Percentiles rank a stretch among this genome's conserved stretches.
These are phyloP conservation scores for Chaetodon auriga DNA, from an alignment of 2,113 vertebrate genomes.

Conservation along the genomic window DNA sequence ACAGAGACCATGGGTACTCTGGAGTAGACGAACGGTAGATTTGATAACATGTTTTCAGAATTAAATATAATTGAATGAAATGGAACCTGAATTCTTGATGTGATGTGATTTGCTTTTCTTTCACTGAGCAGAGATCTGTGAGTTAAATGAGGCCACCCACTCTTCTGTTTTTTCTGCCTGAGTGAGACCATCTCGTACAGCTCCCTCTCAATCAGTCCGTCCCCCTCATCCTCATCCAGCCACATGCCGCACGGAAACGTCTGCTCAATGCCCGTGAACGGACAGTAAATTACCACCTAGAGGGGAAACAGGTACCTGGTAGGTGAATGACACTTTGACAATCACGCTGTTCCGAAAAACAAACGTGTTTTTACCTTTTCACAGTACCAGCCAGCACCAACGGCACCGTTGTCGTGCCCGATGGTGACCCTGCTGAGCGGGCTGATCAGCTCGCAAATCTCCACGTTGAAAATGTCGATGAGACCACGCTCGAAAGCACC, in stretches of 20 bases:
- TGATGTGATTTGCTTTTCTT: neutral
- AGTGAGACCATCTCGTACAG: constrained; percentile 97
- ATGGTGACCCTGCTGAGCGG: constrained; percentile 95
- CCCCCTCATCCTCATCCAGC: constrained; percentile 96
- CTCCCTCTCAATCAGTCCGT: constrained; percentile 94
- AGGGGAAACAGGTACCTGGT: constrained; percentile 8
- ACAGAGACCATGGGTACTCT: constrained; percentile 96
- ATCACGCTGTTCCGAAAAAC: neutral
- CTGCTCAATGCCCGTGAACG: constrained; percentile 96
- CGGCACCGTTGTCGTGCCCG: constrained; percentile 91
- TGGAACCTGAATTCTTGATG: neutral
- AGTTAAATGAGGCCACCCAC: constrained; percentile 78
- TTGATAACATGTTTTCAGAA: neutral
- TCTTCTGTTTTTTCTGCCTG: constrained; percentile 92
- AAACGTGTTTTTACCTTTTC: constrained; percentile 88
- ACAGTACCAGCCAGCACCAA: constrained; percentile 96
- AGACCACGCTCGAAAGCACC: constrained; percentile 93
- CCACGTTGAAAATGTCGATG: constrained; percentile 94
- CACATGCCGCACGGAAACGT: constrained; percentile 94
- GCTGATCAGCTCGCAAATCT: constrained; percentile 93
- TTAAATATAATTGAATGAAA: neutral
- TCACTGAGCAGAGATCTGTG: neutral
- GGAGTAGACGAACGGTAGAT: neutral
- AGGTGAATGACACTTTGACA: constrained; percentile 2
- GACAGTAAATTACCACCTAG: constrained; percentile 95